Percentiles rank a stretch among this genome's conserved stretches.
Conservation (phyloP, 2,113 vertebrate species). For the Clinocottus analis region DNA sequence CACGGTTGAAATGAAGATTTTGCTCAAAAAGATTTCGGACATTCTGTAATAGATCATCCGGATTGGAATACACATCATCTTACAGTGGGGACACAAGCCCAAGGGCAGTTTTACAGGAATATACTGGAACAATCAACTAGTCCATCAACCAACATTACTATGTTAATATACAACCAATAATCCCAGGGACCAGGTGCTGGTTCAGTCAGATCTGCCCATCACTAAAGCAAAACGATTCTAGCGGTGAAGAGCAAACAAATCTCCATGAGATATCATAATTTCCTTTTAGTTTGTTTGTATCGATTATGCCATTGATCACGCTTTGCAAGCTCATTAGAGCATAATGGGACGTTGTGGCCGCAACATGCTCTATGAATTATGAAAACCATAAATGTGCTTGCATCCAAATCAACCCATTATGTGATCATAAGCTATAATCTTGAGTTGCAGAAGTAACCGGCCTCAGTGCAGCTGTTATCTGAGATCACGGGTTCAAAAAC, state of each 20-base stretch:
- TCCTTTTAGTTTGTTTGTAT: not conserved
- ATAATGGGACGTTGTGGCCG: not conserved
- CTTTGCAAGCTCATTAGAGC: not conserved
- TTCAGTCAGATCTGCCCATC: not conserved
- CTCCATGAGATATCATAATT: not conserved
- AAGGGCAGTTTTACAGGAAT: not conserved
- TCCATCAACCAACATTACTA: not conserved
- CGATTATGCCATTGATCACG: slow-evolving; percentile 20
- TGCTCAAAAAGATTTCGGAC: not conserved
- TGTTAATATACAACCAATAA: not conserved
- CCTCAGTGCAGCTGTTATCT: not conserved
- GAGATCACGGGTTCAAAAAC: not conserved
- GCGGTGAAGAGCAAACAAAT: not conserved
- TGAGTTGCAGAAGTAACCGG: not conserved
- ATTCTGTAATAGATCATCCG: not conserved
- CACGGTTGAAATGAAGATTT: not conserved
- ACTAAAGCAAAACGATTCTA: not conserved
- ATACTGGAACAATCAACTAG: not conserved
- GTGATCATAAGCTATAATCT: not conserved
- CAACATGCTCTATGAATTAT: not conserved
- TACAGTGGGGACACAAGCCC: not conserved
- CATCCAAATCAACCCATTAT: not conserved
- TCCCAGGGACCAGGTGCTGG: not conserved
- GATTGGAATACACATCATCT: not conserved
- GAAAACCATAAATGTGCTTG: not conserved